Evolutionary conservation across 2,113 vertebrate species (phyloP), one percentile per base, ranked within the genome.

Genomic region (Chloroceryle aenea): DNA sequence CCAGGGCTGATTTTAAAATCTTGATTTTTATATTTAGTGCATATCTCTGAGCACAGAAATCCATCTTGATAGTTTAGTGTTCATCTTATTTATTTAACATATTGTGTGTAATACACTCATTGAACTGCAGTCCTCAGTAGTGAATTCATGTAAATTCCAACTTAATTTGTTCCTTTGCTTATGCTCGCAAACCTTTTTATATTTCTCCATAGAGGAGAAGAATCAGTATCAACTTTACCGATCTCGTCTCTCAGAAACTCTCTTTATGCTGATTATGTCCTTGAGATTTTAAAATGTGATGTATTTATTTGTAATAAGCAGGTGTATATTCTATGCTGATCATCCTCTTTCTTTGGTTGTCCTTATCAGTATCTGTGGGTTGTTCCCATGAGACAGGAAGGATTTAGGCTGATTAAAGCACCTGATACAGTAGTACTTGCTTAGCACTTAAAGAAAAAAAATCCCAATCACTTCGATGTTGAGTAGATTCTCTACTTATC

Each of bases 381-480:
- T 86, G 19, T 72, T 77, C 52, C 52, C 63, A 45, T 4, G 71
- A 80, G 53, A 90, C 11, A 38, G 38, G 74, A 58, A 74, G 45
- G 63, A 76, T 95, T 86, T 89, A 89, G 10, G 59, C 20, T 86
- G 32, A 93, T 78, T 81, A 76, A 53, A 92, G 75, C 27, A 92
- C 13, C 32, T 63, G 43, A 76, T 86, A 76, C 14, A 68, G 7
- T 71, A 56, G 64, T 80, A 67, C n/a, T 92, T 89, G 40, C 45
- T 79, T 64, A 34, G 56, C 56, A 85, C 68, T 71, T 80, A 64
- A 91, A 82, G 20, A 47, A 4, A 47, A 75, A n/a, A 22, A 48
- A 30, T 67, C 64, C 76, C 20, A 66, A 5, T 43, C 50, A 50
- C 20, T 61, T 84, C 23, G 43, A 1, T 62, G 7, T 21, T 71